These are phyloP conservation scores for Pantelozetes paolii DNA, from an alignment of 2,888 invertebrate species.

Conservation along the genomic window DNA sequence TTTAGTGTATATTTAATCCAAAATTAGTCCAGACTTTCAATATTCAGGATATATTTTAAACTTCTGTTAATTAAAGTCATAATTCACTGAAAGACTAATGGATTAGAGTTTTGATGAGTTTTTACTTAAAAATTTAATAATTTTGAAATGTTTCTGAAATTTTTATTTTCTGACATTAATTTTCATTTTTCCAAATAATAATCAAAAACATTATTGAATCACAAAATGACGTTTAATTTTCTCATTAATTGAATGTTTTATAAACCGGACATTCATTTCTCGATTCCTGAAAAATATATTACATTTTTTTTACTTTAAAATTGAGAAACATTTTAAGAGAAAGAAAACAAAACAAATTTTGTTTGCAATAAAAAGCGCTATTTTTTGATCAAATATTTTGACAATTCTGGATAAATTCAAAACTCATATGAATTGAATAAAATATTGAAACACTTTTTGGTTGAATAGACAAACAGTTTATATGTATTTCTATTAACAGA, in stretches of 20 bases:
- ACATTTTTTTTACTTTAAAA: not conserved
- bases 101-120: too few relatives aligned
- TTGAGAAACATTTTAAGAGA: not conserved
- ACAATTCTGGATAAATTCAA: too few relatives aligned
- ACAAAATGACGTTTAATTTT: not conserved
- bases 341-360: not conserved
- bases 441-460: not conserved
- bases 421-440: too few relatives aligned
- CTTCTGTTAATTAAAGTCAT: too few relatives aligned
- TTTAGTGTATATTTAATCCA: not conserved
- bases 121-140: too few relatives aligned
- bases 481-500: conserved; percentile 21
- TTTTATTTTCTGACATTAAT: too few relatives aligned
- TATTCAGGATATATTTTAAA: not conserved
- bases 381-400: too few relatives aligned
- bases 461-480: not conserved
- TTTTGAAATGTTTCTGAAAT: too few relatives aligned
- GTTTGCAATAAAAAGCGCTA: too few relatives aligned
- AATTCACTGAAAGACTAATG: too few relatives aligned
- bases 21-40: not conserved
- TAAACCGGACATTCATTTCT: not conserved
- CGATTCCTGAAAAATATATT: not conserved
- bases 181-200: too few relatives aligned
- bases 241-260: not conserved
- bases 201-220: too few relatives aligned